Evolutionary conservation across 2,113 vertebrate genomes (phyloP).

Genomic region (Leptosomus discolor): DNA sequence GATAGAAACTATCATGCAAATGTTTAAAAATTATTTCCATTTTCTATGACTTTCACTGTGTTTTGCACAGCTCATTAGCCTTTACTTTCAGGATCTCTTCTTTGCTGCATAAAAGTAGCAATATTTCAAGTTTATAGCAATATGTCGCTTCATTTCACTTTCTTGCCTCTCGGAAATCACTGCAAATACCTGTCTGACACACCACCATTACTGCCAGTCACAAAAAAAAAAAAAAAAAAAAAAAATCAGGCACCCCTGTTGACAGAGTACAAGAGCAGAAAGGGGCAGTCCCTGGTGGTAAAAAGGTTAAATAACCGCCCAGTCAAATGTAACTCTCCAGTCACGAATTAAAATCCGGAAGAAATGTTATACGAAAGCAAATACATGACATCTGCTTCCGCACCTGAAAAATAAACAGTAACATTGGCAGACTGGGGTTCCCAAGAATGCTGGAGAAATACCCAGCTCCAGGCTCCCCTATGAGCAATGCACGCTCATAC

Average conservation of each 20-base stretch:
- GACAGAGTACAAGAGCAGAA: not conserved
- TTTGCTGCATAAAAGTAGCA: not conserved
- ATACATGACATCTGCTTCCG: not conserved
- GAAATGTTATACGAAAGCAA: not conserved
- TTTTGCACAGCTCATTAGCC: constrained; percentile 22
- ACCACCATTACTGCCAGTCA: not conserved
- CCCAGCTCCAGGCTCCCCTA: not conserved
- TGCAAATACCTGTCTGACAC: not conserved
- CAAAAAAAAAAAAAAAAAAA: not conserved
- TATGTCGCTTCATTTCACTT: not conserved
- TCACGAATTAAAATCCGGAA: not conserved
- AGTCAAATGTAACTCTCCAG: not conserved
- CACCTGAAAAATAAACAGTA: not conserved
- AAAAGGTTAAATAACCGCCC: not conserved
- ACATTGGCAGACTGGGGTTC: not conserved
- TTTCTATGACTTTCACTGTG: not conserved
- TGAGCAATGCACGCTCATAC: not conserved
- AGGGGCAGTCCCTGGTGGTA: not conserved
- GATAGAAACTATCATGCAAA: not conserved
- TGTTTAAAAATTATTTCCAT: not conserved
- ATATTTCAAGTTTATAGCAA: not conserved
- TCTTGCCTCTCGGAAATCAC: not conserved
- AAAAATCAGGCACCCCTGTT: not conserved
- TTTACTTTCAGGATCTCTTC: constrained; percentile 15
- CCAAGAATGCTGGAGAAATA: not conserved